Evolutionary conservation across 2,888 invertebrate genomes (phyloP).

Genomic region (Schrankia costaestrigalis): DNA sequence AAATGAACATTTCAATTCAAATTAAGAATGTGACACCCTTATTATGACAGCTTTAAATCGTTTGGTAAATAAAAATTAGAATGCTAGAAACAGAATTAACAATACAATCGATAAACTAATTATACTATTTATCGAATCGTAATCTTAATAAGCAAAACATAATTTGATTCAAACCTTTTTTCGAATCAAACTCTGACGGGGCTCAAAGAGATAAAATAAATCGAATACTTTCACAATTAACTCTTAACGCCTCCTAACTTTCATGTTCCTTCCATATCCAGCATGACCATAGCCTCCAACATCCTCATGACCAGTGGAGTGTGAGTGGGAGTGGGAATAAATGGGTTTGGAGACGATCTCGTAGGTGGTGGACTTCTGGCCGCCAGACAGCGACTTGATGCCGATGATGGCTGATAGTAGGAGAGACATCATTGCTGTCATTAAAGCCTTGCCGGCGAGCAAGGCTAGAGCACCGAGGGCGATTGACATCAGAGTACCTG

Average conservation of each 20-base stretch:
- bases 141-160: too few species aligned
- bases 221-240: neutral
- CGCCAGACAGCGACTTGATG: constrained; percentile 85
- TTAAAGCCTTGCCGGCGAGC: constrained; percentile 90
- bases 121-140: too few species aligned
- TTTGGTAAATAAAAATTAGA: too few species aligned
- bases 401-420: constrained; percentile 89
- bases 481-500: constrained; percentile 86
- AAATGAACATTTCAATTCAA: too few species aligned
- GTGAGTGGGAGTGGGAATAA: constrained; percentile 83
- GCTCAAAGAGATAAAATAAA: neutral
- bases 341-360: constrained; percentile 92
- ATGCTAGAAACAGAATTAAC: too few species aligned
- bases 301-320: constrained; percentile 82
- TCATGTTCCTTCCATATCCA: constrained; percentile 73
- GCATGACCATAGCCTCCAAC: constrained; percentile 78
- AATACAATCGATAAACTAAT: too few species aligned
- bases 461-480: constrained; percentile 88
- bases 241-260: constrained; percentile 47
- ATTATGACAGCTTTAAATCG: too few species aligned
- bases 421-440: constrained; percentile 90
- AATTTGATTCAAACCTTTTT: neutral
- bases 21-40: too few species aligned
- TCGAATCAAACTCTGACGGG: neutral
- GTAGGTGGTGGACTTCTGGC: constrained; percentile 88